Conservation (phyloP, 2,888 invertebrate species). For the Synanthedon formicaeformis region DNA sequence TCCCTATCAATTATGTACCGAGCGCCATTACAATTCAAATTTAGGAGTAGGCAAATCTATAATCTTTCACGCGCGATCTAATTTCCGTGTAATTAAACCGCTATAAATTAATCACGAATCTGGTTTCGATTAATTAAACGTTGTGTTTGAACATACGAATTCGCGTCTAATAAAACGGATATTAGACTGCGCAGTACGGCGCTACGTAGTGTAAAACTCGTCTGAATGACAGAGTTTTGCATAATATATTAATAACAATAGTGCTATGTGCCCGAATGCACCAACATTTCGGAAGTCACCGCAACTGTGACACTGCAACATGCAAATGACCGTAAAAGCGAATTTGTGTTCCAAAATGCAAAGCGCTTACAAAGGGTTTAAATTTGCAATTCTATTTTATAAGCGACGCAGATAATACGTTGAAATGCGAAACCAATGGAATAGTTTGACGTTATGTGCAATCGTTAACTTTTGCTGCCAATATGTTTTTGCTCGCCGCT, state of each 20-base stretch:
- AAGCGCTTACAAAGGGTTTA: constrained; percentile 66
- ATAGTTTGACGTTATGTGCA: constrained; percentile 27
- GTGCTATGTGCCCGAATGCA: constrained; percentile 13
- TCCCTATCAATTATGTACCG: no score
- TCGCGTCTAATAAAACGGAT: constrained; percentile 10
- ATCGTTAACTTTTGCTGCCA: constrained; percentile 1
- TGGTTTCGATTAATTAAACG: neutral
- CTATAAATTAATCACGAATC: neutral
- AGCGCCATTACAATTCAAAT: no score
- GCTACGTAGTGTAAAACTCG: constrained; percentile 1
- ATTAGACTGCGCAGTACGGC: constrained; percentile 2
- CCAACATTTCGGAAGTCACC: constrained; percentile 46
- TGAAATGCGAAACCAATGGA: constrained; percentile 50
- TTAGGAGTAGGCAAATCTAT: no score
- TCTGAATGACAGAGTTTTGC: constrained; percentile 7
- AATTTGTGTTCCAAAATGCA: constrained; percentile 66
- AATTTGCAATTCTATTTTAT: constrained; percentile 69
- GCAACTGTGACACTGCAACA: constrained; percentile 47
- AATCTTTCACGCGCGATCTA: no score
- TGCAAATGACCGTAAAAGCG: constrained; percentile 68
- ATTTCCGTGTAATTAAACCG: no score
- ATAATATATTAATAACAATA: constrained; percentile 21
- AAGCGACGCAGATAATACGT: constrained; percentile 57
- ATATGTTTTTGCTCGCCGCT: neutral
- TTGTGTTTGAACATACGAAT: neutral